Evolutionary conservation across 2,113 vertebrate genomes (phyloP), one percentile per base, ranked within the genome.

Genomic region (Pseudorasbora parva): DNA sequence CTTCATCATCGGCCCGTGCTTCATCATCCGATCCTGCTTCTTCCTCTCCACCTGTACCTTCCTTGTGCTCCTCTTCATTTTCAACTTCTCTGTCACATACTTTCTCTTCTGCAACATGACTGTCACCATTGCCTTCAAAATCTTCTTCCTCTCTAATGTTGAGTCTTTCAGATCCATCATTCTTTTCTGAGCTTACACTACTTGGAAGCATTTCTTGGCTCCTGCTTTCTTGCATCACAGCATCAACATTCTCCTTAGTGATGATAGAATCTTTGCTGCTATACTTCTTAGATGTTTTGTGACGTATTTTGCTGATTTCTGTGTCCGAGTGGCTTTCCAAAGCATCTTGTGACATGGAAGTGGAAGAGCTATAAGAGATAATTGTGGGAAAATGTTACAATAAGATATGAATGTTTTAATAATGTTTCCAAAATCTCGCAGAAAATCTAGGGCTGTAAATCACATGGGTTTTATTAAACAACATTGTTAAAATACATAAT

Each of bases 201-300:
- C 1, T 79, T 21, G 82, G 71, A 77, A 15, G 4, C 21, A 9
- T 57, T 68, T 80, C 87, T 33, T 85, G 68, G 12, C 85, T 83
- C 0, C 41, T 25, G 11, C 60, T 54, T 10, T 33, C 51, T 23
- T 84, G 51, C 43, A 43, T 54, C 41, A 66, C 77, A 47, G 21
- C 68, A 59, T 14, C 37, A 49, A 23, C 4, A 30, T 9, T 69
- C 6, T 8, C 77, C 49, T 47, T n/a, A 25, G 21, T 8, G 51
- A n/a, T 15, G 5, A 43, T 68, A 9, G 49, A 23, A 27, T 37
- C 14, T 60, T 64, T 77, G 15, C 8, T 43, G 56, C 14, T 76
- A 8, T 62, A 12, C 5, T 51, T 41, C 1, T 30, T 25, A 45
- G 41, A 14, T 1, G 59, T 15, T 4, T 54, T 59, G 27, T 54